Percentiles rank a stretch among this genome's conserved stretches.
Conservation (phyloP, 2,888 invertebrate species). For the Lasioglossum morio region DNA sequence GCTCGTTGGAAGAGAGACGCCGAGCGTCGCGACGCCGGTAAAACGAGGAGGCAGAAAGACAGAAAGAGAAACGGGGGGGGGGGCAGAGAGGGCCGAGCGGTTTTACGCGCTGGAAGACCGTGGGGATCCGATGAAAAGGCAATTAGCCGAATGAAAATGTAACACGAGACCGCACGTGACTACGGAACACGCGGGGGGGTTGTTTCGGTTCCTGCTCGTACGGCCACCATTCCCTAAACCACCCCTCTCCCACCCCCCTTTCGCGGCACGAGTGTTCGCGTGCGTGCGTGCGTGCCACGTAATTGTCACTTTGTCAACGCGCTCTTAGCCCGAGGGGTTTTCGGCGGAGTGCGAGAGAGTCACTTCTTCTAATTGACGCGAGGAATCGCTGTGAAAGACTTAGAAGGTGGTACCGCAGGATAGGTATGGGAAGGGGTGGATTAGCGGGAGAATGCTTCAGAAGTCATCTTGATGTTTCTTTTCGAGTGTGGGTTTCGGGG, state of each 20-base stretch:
- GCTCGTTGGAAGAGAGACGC: slow-evolving; percentile 47
- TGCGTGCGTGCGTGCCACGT: slow-evolving; percentile 74
- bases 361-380: slow-evolving; percentile 79
- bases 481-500: not conserved
- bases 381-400: slow-evolving; percentile 55
- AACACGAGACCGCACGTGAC: slow-evolving; percentile 84
- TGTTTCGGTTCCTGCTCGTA: slow-evolving; percentile 38
- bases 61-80: not conserved
- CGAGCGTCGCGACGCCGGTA: slow-evolving; percentile 4
- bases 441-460: slow-evolving; percentile 32
- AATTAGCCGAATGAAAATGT: slow-evolving; percentile 85
- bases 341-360: slow-evolving; percentile 67
- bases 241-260: slow-evolving; percentile 36
- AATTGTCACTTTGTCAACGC: slow-evolving; percentile 84
- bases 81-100: slow-evolving; percentile 26
- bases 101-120: slow-evolving; percentile 51
- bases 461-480: not conserved
- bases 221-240: slow-evolving; percentile 11
- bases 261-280: slow-evolving; percentile 10
- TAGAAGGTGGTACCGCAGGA: slow-evolving; percentile 1
- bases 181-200: slow-evolving; percentile 69
- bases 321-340: slow-evolving; percentile 68
- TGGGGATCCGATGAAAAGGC: slow-evolving; percentile 80
- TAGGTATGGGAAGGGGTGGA: not conserved
- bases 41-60: slow-evolving; percentile 18